Conservation (phyloP, 2,113 vertebrate species). For the Trinectes maculatus region DNA sequence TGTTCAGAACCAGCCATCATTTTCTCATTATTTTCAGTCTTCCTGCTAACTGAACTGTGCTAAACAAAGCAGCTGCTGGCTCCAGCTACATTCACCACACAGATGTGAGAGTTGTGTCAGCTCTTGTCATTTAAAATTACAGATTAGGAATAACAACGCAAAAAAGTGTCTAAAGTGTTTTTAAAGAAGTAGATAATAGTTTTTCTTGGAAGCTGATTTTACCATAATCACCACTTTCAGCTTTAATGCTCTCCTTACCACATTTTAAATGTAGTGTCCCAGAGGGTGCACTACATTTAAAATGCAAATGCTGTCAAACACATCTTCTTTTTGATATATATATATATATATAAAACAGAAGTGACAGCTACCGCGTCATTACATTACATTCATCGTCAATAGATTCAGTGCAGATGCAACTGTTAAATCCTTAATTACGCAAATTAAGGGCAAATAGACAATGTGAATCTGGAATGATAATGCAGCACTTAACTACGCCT, state of each 20-base stretch:
- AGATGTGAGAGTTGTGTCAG: no score
- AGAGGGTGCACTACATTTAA: conserved; percentile 35
- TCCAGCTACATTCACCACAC: no score
- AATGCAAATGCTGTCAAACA: conserved; percentile 37
- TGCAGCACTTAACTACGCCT: conserved; percentile 64
- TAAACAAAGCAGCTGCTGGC: no score
- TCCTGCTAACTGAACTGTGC: not conserved
- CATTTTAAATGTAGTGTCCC: not conserved
- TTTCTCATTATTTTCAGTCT: no score
- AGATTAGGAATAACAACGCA: not conserved
- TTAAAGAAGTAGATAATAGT: not conserved
- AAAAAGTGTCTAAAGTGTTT: not conserved
- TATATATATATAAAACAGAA: conserved; percentile 38
- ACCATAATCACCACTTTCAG: no score
- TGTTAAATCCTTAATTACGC: conserved; percentile 66
- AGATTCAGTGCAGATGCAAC: conserved; percentile 38
- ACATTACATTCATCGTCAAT: no score
- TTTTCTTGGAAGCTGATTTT: not conserved
- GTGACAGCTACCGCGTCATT: conserved; percentile 48
- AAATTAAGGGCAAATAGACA: conserved; percentile 73
- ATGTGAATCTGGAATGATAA: conserved; percentile 66
- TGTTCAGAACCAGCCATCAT: no score
- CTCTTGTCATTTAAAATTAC: no score
- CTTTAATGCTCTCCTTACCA: not conserved
- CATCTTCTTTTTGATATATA: conserved; percentile 24